A percentile compares a stretch with the other conserved stretches of the same genome.
phyloP scores from a whole-genome alignment of 1,140 invertebrate species.

The Uloborus diversus region DNA sequence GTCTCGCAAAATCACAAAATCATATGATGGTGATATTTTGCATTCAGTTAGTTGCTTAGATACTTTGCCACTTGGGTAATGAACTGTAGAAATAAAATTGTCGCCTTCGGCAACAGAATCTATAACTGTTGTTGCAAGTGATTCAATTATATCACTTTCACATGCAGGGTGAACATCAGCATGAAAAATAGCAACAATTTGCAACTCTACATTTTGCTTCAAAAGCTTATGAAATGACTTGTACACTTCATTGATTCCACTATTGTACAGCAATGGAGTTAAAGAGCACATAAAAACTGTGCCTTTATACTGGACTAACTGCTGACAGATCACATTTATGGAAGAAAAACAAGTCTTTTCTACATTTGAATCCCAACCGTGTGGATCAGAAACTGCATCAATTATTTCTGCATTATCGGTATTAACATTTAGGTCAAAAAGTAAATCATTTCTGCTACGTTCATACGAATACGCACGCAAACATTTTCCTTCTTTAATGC shows the following conservation, averaged over 20 bases:
- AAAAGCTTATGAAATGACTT: slow-evolving; percentile 10
- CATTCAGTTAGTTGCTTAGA: neutral
- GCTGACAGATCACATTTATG: neutral
- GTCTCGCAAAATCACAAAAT: neutral
- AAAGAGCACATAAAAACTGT: slow-evolving; percentile 24
- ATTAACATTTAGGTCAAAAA: neutral
- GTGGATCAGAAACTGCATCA: slow-evolving; percentile 3
- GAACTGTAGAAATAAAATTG: neutral
- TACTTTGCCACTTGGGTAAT: slow-evolving; percentile 33
- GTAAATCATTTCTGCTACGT: neutral
- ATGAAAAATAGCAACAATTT: slow-evolving; percentile 25
- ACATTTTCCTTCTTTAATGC: neutral
- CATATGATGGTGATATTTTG: slow-evolving; percentile 3
- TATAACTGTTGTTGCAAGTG: slow-evolving; percentile 5
- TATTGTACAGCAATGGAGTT: slow-evolving; percentile 13
- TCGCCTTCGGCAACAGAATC: neutral
- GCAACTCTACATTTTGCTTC: slow-evolving; percentile 8
- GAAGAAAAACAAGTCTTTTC: neutral
- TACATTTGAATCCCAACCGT: neutral
- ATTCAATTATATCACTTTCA: slow-evolving; percentile 12
- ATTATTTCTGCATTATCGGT: neutral
- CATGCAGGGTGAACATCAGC: slow-evolving; percentile 4
- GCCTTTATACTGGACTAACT: neutral
- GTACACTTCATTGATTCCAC: slow-evolving; percentile 11
- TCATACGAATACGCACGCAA: neutral